Base-by-base conservation (phyloP, 2,888 invertebrate genomes). In the Mactromeris polynyma region DNA sequence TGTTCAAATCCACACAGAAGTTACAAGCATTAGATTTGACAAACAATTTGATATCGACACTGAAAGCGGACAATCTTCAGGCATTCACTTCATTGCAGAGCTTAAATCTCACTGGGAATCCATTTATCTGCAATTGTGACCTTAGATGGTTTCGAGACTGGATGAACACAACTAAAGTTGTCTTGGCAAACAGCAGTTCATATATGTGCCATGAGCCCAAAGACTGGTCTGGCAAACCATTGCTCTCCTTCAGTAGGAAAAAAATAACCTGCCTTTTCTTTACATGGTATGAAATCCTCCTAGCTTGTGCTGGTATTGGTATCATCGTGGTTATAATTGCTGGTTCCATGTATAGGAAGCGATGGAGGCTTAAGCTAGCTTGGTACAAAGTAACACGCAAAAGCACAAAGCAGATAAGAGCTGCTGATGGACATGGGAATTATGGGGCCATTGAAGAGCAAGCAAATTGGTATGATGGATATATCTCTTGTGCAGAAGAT, bases 71-170 rank as follows among this genome's bases (percentile, higher is more conserved):
- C 46, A 96, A 96, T 31, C 93, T 97, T 78, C 91, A 95, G 42
- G 98, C 98, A 96, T 97, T 99, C 91, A 17, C 11, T 6, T 98
- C 98, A 91, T 97, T 99, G 93, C 98, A 95, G 36, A 93, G 91
- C 31, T 93, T 97, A 21, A 91, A 92, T 79, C 97, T 99, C 88
- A 98, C 97, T 98, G 98, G 98, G 96, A 99, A 99, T 97, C 99
- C 99, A 78, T 97, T 99, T 94, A 98, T 98, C 92, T 99, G 99
- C 97, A 98, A 98, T 96, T 99, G 99, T 96, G 98, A 98, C 96
- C 98, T 98, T 89, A 98, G 98, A 97, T 98, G 98, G 96, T 97
- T 98, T 81, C 98, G 99, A 98, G 98, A 98, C 97, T 99, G 99
- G 99, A 97, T 99, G 97, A 98, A 95, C 98, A 98, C 96, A 98